A percentile compares a stretch with the other conserved stretches of the same genome.
Evolutionary conservation across 2,888 invertebrate genomes (phyloP).

Genomic region (Scaptomyza caliginosa): DNA sequence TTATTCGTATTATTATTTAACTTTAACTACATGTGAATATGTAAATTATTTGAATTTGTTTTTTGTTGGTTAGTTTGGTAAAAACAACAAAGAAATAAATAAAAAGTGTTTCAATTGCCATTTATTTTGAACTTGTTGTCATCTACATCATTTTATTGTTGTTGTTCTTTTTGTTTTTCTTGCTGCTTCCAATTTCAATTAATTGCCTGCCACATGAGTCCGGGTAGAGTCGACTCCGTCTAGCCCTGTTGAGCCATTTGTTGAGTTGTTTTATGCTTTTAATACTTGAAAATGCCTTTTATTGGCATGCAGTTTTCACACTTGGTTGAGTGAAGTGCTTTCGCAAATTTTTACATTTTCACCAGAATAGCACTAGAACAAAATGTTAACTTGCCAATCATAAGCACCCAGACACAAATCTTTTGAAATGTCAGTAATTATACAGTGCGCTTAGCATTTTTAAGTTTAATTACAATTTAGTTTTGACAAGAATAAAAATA

Average conservation of each 20-base stretch:
- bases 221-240: neutral
- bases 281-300: slow-evolving; percentile 45
- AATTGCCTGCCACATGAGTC: slow-evolving; percentile 56
- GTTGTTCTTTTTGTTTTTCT: slow-evolving; percentile 16
- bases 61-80: slow-evolving; percentile 21
- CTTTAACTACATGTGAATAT: slow-evolving; percentile 34
- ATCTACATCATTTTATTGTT: slow-evolving; percentile 14
- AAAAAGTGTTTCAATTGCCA: slow-evolving; percentile 50
- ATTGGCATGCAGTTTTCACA: slow-evolving; percentile 57
- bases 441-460: slow-evolving; percentile 8
- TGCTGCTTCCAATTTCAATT: slow-evolving; percentile 58
- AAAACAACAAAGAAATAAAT: slow-evolving; percentile 1
- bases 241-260: slow-evolving; percentile 1
- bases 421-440: slow-evolving; percentile 9
- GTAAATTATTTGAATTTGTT: slow-evolving; percentile 24
- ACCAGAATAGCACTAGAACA: neutral
- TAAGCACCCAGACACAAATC: neutral
- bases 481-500: neutral
- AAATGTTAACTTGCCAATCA: slow-evolving; percentile 16
- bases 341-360: slow-evolving; percentile 33
- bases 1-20: slow-evolving; percentile 7
- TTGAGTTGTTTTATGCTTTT: slow-evolving; percentile 47
- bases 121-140: slow-evolving; percentile 45
- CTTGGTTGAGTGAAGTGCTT: slow-evolving; percentile 34
- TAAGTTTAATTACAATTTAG: neutral